Percentiles rank a stretch among this genome's conserved stretches.
phyloP scores from a whole-genome alignment of 2,888 invertebrate genomes.

The Harpalus rufipes region DNA sequence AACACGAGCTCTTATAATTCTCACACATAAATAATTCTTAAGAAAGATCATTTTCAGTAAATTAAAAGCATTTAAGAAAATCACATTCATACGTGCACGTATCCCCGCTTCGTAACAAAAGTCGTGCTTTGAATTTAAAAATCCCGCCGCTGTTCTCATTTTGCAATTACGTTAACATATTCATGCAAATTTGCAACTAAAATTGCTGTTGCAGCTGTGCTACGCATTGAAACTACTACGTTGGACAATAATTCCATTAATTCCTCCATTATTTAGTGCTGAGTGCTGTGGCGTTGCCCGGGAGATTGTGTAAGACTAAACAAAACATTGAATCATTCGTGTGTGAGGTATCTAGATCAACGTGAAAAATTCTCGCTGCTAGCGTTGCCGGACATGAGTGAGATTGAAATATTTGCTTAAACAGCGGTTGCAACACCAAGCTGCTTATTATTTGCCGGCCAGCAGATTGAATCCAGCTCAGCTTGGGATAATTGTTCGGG shows the following conservation, averaged over 20 bases:
- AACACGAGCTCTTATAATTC: background rate
- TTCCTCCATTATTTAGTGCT: constrained; percentile 55
- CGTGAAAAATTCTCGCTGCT: constrained; percentile 31
- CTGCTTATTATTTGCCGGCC: constrained; percentile 52
- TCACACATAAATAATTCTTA: background rate
- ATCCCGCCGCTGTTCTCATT: constrained; percentile 23
- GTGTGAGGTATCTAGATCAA: constrained; percentile 49
- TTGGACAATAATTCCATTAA: constrained; percentile 54
- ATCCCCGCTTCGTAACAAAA: constrained; percentile 24
- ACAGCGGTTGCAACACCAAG: constrained; percentile 45
- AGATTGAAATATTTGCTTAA: constrained; percentile 62
- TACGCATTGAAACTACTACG: constrained; percentile 49
- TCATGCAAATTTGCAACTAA: constrained; percentile 53
- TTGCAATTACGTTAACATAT: constrained; percentile 50
- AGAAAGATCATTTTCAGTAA: constrained; percentile 17
- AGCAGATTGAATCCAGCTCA: constrained; percentile 37
- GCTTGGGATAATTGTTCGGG: constrained; percentile 22
- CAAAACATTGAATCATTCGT: constrained; percentile 18
- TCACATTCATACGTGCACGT: constrained; percentile 20
- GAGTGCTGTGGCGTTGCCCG: background rate
- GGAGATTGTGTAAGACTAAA: background rate
- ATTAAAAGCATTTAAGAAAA: constrained; percentile 34
- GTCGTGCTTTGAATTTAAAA: constrained; percentile 35
- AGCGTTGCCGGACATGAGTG: background rate
- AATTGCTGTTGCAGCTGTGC: constrained; percentile 32